These are phyloP conservation scores for Sphaeramia orbicularis DNA, from an alignment of 2,797 vertebrate genomes.

Conservation along the genomic window DNA sequence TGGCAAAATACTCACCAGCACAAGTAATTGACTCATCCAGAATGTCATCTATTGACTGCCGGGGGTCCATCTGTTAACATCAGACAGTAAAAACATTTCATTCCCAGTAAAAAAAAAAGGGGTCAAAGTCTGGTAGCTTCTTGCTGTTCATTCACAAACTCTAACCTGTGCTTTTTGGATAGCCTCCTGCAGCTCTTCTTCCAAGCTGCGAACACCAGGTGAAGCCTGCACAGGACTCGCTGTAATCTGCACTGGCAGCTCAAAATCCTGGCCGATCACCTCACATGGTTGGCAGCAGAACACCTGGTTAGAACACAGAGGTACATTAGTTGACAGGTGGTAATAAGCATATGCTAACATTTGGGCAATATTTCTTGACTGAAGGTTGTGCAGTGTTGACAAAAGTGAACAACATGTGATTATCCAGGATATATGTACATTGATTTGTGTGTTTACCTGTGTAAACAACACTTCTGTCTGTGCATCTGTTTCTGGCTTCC, in stretches of 20 bases:
- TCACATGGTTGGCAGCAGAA: conserved; percentile 86
- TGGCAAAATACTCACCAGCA: conserved; percentile 73
- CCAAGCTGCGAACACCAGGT: conserved; percentile 84
- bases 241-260: conserved; percentile 90
- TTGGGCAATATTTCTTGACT: conserved; percentile 23
- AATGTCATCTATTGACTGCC: conserved; percentile 91
- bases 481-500: conserved; percentile 53
- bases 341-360: conserved; percentile 14
- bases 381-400: conserved; percentile 6
- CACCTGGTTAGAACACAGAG: conserved; percentile 70
- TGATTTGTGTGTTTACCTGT: conserved; percentile 66
- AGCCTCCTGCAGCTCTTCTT: conserved; percentile 93
- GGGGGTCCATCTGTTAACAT: conserved; percentile 87
- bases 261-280: conserved; percentile 87
- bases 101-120: conserved; percentile 8
- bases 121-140: not conserved
- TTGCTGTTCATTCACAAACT: conserved; percentile 4
- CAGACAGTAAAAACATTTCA: conserved; percentile 29
- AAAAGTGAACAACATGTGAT: conserved; percentile 11
- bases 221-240: conserved; percentile 82
- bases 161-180: conserved; percentile 92
- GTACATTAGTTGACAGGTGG: conserved; percentile 39
- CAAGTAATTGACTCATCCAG: conserved; percentile 85
- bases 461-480: conserved; percentile 75
- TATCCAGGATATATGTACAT: not conserved